Percentiles rank a stretch among this genome's conserved stretches.
Conservation (phyloP, 2,888 invertebrate species). For the Mesorhabditis sp. region DNA sequence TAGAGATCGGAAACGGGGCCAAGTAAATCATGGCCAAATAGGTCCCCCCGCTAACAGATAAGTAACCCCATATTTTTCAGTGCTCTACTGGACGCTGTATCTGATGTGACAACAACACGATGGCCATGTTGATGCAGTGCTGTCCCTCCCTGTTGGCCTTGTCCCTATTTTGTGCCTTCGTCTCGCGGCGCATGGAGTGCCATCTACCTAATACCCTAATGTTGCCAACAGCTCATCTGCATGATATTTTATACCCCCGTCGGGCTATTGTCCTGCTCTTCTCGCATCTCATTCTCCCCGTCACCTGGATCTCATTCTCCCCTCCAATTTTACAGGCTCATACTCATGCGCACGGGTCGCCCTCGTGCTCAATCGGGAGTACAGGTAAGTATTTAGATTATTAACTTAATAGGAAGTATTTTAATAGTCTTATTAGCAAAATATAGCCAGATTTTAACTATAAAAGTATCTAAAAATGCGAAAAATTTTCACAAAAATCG, state of each 20-base stretch:
- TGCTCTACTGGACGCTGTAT: conserved; percentile 57
- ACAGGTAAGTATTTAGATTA: conserved; percentile 36
- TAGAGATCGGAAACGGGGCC: no score
- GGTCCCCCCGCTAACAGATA: no score
- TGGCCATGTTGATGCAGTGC: no score
- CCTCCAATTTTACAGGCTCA: conserved; percentile 41
- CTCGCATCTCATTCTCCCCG: no score
- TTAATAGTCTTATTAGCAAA: no score
- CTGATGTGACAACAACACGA: conserved; percentile 59
- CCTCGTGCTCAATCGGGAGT: conserved; percentile 50
- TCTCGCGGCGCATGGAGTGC: not conserved
- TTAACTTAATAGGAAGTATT: not conserved
- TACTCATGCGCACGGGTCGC: conserved; percentile 56
- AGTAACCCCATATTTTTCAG: conserved; percentile 30
- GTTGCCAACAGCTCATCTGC: no score
- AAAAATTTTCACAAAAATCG: no score
- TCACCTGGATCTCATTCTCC: conserved; percentile 7
- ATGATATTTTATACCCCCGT: not conserved
- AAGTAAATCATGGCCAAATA: no score
- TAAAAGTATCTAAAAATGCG: no score
- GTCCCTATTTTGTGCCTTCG: conserved; percentile 3
- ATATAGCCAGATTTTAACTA: no score
- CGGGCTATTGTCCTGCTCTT: not conserved
- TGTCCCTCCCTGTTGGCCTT: conserved; percentile 11
- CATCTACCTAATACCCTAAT: no score